Base-by-base conservation (phyloP, 2,888 invertebrate genomes). In the Idaea biselata region DNA sequence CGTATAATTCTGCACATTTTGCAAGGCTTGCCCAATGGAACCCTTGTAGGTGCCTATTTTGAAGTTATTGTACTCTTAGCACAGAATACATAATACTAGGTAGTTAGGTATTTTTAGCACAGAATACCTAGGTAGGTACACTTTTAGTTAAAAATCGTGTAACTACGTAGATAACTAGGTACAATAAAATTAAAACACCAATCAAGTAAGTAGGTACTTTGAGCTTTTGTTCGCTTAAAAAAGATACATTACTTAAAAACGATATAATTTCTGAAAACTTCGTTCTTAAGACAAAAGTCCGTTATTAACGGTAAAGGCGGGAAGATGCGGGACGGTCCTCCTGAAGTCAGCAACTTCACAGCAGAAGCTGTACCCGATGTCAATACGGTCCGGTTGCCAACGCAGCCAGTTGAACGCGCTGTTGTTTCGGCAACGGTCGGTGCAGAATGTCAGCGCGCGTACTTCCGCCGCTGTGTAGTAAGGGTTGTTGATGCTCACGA, bases 401-500 rank as follows among this genome's bases (percentile, higher is more conserved):
- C 77, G 79, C n/a, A 95, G 78, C 95, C 95, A 95, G 72, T 83
- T 86, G 72, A 95, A 91, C 58, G 93, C 89, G 17, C 80, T 71
- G 77, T 95, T 95, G 68, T 94, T 83, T 63, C 94, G 89, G 68
- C 93, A 93, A 1, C 78, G 81, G 76, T 94, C 93, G 0, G 85
- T 79, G 74, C 94, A 94, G 76, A 94, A 92, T n/a, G 87, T 86
- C 17, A 89, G 75, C 1, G 76, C 78, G 7, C 83, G 83, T 0
- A 81, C 88, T 63, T 92, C 92, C 0, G 74, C 80, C 25, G 80
- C 72, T 0, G 85, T 86, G 74, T 89, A 88, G 81, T 94, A 90
- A 0, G 95, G 95, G 76, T 95, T 95, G 83, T 95, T 95, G 63
- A 94, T 91, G 57, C 94, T 93, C 6, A 95, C 76, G 72, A 95